A percentile compares a stretch with the other conserved stretches of the same genome.
These are phyloP conservation scores for Allophyes oxyacanthae DNA, from an alignment of 2,888 invertebrate genomes.

Conservation along the genomic window DNA sequence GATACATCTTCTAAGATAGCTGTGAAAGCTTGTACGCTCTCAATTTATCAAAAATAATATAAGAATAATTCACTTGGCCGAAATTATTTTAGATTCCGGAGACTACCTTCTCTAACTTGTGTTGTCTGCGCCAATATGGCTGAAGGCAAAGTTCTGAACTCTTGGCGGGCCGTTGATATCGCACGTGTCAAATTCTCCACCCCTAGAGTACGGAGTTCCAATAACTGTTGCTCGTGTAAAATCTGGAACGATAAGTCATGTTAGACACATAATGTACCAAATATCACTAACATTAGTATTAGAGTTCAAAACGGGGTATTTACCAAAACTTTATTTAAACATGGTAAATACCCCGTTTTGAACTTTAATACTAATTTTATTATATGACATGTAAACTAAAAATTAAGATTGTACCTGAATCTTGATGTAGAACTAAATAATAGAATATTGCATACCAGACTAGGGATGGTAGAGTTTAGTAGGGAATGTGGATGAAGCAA, in stretches of 20 bases:
- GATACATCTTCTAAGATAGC: no score
- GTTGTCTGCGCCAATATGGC: constrained; percentile 89
- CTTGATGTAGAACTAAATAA: no score
- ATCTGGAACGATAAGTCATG: constrained; percentile 73
- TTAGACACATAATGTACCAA: not conserved
- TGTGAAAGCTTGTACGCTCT: not conserved
- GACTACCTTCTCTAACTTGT: constrained; percentile 89
- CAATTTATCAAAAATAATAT: not conserved
- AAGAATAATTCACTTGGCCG: not conserved
- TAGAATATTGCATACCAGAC: no score
- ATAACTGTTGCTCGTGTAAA: constrained; percentile 85
- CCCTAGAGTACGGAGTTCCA: constrained; percentile 82
- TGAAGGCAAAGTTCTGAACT: constrained; percentile 90
- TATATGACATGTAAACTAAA: no score
- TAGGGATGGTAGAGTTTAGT: no score
- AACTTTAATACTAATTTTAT: no score
- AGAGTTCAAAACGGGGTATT: no score
- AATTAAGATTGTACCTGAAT: no score
- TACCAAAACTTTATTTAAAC: no score
- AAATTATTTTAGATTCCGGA: not conserved
- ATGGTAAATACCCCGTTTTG: no score
- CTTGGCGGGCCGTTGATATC: constrained; percentile 88
- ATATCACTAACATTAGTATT: no score
- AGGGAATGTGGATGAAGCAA: no score
- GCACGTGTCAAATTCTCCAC: constrained; percentile 89